phyloP scores from a whole-genome alignment of 2,113 vertebrate species.

The Crotalus viridis region DNA sequence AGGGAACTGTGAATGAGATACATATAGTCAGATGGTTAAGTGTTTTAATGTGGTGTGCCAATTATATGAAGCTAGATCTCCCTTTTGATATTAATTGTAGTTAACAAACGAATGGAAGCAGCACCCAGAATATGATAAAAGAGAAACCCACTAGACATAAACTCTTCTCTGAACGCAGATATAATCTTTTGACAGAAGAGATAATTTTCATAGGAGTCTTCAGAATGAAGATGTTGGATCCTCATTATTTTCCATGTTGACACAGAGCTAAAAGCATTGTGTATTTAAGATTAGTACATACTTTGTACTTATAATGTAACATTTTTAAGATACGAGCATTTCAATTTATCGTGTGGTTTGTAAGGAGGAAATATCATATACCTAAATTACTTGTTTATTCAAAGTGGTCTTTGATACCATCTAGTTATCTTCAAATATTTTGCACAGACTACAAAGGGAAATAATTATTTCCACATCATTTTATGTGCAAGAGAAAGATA shows the following conservation, averaged over 20 bases:
- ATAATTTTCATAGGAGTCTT: not conserved
- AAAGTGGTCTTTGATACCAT: not conserved
- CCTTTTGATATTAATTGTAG: not conserved
- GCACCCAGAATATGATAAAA: not conserved
- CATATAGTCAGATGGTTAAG: not conserved
- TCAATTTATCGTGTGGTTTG: not conserved
- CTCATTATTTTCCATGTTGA: not conserved
- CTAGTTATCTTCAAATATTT: not conserved
- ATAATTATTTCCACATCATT: not conserved
- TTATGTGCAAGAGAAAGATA: not conserved
- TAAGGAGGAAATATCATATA: not conserved
- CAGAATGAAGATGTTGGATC: not conserved
- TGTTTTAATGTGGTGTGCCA: not conserved
- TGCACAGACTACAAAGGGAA: not conserved
- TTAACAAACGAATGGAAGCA: not conserved
- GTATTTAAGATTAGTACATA: not conserved
- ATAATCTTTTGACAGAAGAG: not conserved
- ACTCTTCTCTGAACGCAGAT: not conserved
- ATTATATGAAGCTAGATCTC: not conserved
- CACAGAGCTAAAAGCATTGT: not conserved
- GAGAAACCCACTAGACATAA: not conserved
- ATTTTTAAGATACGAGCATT: not conserved
- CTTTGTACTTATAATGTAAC: not conserved
- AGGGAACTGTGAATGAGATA: slow-evolving; percentile 76
- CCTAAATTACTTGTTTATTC: not conserved